Evolutionary conservation across 1,140 invertebrate genomes (phyloP).

Genomic region (Sycobia sp.): DNA sequence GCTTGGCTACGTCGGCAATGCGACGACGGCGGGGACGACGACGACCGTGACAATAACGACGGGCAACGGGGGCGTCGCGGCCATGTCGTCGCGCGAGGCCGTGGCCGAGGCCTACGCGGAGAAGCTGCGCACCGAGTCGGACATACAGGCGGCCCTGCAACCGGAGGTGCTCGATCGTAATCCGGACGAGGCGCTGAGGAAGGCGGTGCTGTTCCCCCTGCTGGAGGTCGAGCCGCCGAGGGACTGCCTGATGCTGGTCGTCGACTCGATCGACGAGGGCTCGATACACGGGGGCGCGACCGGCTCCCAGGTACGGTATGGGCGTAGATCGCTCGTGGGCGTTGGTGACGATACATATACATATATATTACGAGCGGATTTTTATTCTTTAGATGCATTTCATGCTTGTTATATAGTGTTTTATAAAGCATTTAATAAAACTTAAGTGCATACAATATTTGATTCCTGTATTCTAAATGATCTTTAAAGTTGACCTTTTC

Average conservation of each 20-base stretch:
- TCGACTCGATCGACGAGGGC: conserved; percentile 91
- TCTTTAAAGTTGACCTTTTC: no score
- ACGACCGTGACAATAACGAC: conserved; percentile 14
- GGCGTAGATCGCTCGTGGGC: no score
- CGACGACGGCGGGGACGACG: conserved; percentile 62
- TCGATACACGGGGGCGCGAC: conserved; percentile 39
- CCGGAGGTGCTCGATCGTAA: conserved; percentile 78
- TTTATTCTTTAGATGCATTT: no score
- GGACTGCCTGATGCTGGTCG: conserved; percentile 81
- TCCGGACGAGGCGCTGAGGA: conserved; percentile 89
- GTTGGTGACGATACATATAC: no score
- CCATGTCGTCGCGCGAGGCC: conserved; percentile 49
- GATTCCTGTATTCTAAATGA: no score
- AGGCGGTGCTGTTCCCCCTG: conserved; percentile 83
- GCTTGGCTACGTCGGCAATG: no score
- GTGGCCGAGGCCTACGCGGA: conserved; percentile 82
- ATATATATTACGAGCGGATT: no score
- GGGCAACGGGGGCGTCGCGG: conserved; percentile 42
- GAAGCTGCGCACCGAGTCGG: conserved; percentile 75
- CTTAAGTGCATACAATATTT: no score
- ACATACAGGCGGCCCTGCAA: conserved; percentile 73
- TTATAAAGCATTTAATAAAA: no score
- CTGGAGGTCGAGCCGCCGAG: conserved; percentile 84
- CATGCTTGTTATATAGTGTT: no score
- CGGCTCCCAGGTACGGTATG: conserved; percentile 5